Evolutionary conservation across 2,113 vertebrate genomes (phyloP).

Genomic region (Scolopax mira): DNA sequence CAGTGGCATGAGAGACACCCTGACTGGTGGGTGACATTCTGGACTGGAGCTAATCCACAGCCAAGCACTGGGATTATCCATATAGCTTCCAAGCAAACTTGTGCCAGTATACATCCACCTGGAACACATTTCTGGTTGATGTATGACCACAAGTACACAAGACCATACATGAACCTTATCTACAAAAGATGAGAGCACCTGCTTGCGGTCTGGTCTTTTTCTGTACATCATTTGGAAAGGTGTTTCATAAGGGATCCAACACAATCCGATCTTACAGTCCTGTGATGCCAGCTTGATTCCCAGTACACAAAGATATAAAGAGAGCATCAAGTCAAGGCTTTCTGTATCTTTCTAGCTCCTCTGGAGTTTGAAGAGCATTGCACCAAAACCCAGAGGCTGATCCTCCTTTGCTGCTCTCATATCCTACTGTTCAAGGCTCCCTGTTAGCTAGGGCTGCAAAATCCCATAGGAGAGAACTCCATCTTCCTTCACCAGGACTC

Average conservation of each 20-base stretch:
- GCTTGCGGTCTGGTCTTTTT: background rate
- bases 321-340: background rate
- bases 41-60: background rate
- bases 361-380: background rate
- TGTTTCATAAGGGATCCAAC: background rate
- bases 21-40: background rate
- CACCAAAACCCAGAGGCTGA: background rate
- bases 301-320: background rate
- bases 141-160: background rate
- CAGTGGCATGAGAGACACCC: background rate
- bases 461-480: background rate
- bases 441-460: background rate
- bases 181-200: background rate
- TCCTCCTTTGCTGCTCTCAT: background rate
- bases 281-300: background rate
- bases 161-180: background rate
- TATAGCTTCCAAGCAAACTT: background rate
- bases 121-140: background rate
- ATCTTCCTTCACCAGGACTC: background rate
- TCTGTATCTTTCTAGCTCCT: background rate
- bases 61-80: background rate
- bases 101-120: background rate
- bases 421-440: background rate
- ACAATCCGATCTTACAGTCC: background rate
- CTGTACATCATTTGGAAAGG: background rate